Percentiles rank a stretch among this genome's conserved stretches.
Evolutionary conservation across 2,113 vertebrate genomes (phyloP).

Genomic region (Serilophus lunatus): DNA sequence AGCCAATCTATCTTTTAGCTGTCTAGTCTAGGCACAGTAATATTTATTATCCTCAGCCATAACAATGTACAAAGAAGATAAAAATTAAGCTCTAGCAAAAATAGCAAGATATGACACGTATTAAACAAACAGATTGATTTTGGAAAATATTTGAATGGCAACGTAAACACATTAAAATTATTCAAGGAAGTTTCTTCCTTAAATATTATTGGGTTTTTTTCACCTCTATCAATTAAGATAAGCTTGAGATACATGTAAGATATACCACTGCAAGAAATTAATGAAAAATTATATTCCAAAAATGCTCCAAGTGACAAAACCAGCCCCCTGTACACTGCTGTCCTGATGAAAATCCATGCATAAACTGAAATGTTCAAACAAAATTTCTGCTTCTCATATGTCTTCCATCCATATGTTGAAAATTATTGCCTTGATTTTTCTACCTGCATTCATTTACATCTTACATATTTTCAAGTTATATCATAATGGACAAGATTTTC

Average conservation of each 20-base stretch:
- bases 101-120: neutral
- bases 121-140: neutral
- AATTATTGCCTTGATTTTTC: neutral
- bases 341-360: neutral
- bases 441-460: neutral
- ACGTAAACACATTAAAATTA: neutral
- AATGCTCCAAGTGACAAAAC: neutral
- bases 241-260: neutral
- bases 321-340: neutral
- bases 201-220: accelerated
- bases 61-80: neutral
- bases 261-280: neutral
- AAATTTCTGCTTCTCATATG: neutral
- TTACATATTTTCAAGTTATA: neutral
- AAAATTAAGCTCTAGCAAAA: neutral
- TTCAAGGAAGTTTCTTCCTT: neutral
- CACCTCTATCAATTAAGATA: neutral
- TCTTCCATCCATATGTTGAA: neutral
- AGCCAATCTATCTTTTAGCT: neutral
- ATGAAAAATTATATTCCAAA: neutral
- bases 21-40: neutral
- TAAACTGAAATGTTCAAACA: neutral
- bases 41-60: neutral
- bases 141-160: neutral
- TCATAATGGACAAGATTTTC: neutral